Evolutionary conservation across 2,888 invertebrate species (phyloP).

Genomic region (Epirrhoe tristata): DNA sequence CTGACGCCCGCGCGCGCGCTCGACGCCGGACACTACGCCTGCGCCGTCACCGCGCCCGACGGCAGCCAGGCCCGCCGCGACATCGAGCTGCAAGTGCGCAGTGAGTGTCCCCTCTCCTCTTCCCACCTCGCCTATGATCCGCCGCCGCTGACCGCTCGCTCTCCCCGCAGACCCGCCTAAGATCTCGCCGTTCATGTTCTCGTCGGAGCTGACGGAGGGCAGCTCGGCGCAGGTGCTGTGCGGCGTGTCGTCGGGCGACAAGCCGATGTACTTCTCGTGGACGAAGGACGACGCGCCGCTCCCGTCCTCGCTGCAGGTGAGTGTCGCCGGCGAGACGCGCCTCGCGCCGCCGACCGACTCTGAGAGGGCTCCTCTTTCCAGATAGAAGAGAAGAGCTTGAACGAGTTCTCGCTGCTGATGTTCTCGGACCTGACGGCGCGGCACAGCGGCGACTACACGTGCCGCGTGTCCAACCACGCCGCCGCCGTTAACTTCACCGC

Average conservation of each 20-base stretch:
- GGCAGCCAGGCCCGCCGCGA: slow-evolving; percentile 89
- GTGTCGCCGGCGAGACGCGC: background rate
- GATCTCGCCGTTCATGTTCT: slow-evolving; percentile 94
- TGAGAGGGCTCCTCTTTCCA: slow-evolving; percentile 54
- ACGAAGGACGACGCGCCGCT: slow-evolving; percentile 87
- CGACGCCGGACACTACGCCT: slow-evolving; percentile 92
- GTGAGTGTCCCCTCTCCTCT: slow-evolving; percentile 70
- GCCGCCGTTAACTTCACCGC: slow-evolving; percentile 88
- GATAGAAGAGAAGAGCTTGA: slow-evolving; percentile 88
- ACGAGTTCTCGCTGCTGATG: slow-evolving; percentile 89
- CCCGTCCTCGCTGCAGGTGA: slow-evolving; percentile 86
- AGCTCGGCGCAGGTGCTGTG: slow-evolving; percentile 93
- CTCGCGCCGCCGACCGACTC: background rate
- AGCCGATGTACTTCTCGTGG: slow-evolving; percentile 89
- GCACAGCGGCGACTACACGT: slow-evolving; percentile 89
- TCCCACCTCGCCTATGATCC: background rate
- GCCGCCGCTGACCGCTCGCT: background rate
- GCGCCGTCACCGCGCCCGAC: slow-evolving; percentile 89
- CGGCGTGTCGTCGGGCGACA: slow-evolving; percentile 89
- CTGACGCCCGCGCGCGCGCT: slow-evolving; percentile 71
- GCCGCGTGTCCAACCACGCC: slow-evolving; percentile 89
- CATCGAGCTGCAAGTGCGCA: slow-evolving; percentile 89
- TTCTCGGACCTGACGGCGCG: slow-evolving; percentile 88
- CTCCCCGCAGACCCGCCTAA: slow-evolving; percentile 90
- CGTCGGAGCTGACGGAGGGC: slow-evolving; percentile 92